These are phyloP conservation scores for Alviniconcha strummeri DNA, from an alignment of 2,888 invertebrate genomes.

Conservation along the genomic window DNA sequence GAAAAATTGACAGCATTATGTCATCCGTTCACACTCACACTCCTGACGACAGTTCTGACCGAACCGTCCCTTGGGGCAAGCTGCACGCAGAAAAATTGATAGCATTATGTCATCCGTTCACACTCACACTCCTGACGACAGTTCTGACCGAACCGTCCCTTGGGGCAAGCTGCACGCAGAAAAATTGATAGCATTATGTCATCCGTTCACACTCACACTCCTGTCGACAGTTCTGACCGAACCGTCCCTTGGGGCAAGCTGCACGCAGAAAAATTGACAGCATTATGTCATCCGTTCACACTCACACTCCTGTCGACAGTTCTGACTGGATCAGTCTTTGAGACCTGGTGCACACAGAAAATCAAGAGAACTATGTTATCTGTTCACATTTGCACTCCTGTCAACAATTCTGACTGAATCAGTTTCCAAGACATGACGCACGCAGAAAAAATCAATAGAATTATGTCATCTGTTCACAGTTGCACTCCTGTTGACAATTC, in stretches of 20 bases:
- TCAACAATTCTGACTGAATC: conserved; percentile 64
- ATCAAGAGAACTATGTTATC: conserved; percentile 40
- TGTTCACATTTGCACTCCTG: conserved; percentile 61
- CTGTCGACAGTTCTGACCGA: conserved; percentile 63
- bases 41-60: conserved; percentile 61
- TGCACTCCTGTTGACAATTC: conserved; percentile 63
- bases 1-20: neutral
- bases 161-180: conserved; percentile 65
- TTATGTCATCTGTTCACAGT: conserved; percentile 56
- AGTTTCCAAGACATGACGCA: conserved; percentile 65
- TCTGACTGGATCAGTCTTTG: conserved; percentile 60
- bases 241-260: conserved; percentile 64
- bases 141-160: conserved; percentile 60
- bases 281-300: conserved; percentile 56
- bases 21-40: conserved; percentile 67
- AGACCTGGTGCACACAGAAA: conserved; percentile 58
- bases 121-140: conserved; percentile 65
- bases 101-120: too few relatives aligned
- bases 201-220: conserved; percentile 59
- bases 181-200: too few relatives aligned
- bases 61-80: conserved; percentile 59
- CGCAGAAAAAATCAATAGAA: too few relatives aligned
- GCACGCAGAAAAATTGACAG: too few relatives aligned
- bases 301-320: conserved; percentile 62
- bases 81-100: too few relatives aligned